phyloP scores from a whole-genome alignment of 2,797 vertebrate genomes.

The Acipenser oxyrinchus region DNA sequence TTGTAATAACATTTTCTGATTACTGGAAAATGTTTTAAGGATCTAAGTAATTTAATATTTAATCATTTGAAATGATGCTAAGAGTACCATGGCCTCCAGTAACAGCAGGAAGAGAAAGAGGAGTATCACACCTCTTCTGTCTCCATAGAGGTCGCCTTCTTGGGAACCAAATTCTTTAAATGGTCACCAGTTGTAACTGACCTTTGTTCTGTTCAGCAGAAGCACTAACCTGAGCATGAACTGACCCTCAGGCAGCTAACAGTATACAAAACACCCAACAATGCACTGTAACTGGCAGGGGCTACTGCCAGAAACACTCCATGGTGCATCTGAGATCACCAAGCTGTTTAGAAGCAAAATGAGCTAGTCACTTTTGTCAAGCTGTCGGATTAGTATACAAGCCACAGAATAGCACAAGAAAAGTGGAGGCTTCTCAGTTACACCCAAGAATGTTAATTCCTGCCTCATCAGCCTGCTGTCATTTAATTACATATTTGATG shows the following conservation, averaged over 20 bases:
- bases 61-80: no score
- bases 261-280: slow-evolving; percentile 17
- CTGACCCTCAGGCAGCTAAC: slow-evolving; percentile 2
- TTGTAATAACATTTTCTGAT: no score
- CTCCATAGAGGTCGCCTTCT: not conserved
- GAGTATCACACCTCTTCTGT: no score
- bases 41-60: no score
- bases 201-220: not conserved
- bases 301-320: slow-evolving; percentile 6
- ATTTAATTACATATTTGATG: slow-evolving; percentile 30
- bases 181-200: slow-evolving; percentile 9
- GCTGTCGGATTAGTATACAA: slow-evolving; percentile 12
- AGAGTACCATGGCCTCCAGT: no score
- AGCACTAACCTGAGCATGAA: not conserved
- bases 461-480: slow-evolving; percentile 34
- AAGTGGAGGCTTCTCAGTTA: slow-evolving; percentile 19
- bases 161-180: not conserved
- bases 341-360: slow-evolving; percentile 9
- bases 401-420: slow-evolving; percentile 8
- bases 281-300: slow-evolving; percentile 2
- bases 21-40: no score
- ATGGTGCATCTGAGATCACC: slow-evolving; percentile 13
- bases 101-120: no score
- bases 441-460: slow-evolving; percentile 18
- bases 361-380: slow-evolving; percentile 12